Conservation (phyloP, 2,113 vertebrate species). For the Thamnophis sirtalis region DNA sequence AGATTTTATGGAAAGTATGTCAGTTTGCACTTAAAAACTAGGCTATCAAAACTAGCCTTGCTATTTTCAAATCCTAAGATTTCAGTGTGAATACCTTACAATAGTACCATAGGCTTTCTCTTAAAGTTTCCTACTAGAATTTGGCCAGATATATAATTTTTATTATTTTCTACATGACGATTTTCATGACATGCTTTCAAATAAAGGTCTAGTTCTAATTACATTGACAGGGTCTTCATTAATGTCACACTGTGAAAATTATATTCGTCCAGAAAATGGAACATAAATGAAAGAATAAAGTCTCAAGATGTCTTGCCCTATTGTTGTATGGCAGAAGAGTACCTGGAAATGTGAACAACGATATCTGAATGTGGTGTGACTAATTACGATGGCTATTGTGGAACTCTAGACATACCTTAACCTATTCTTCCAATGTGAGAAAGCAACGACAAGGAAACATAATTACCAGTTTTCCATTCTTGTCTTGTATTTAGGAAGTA, state of each 20-base stretch:
- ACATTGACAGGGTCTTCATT: slow-evolving; percentile 45
- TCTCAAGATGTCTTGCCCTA: slow-evolving; percentile 25
- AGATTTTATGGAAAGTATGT: neutral
- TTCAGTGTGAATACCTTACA: neutral
- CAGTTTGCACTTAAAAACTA: slow-evolving; percentile 13
- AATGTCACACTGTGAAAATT: slow-evolving; percentile 27
- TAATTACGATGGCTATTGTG: neutral
- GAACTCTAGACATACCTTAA: neutral
- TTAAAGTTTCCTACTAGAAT: neutral
- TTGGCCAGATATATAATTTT: slow-evolving; percentile 19
- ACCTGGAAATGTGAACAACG: slow-evolving; percentile 25
- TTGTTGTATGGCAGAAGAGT: slow-evolving; percentile 22
- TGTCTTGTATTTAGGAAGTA: neutral
- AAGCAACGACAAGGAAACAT: neutral
- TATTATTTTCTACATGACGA: slow-evolving; percentile 10
- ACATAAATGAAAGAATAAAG: slow-evolving; percentile 37
- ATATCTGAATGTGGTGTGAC: neutral
- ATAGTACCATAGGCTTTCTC: neutral
- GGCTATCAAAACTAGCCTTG: neutral
- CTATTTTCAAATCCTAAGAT: neutral
- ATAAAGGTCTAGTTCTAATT: slow-evolving; percentile 38
- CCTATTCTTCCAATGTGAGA: neutral
- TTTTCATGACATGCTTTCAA: neutral
- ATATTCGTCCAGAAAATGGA: slow-evolving; percentile 47
- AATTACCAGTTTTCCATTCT: neutral